Percentiles rank a stretch among this genome's conserved stretches.
Conservation (phyloP, 2,888 invertebrate genomes). For the Tineola bisselliella region DNA sequence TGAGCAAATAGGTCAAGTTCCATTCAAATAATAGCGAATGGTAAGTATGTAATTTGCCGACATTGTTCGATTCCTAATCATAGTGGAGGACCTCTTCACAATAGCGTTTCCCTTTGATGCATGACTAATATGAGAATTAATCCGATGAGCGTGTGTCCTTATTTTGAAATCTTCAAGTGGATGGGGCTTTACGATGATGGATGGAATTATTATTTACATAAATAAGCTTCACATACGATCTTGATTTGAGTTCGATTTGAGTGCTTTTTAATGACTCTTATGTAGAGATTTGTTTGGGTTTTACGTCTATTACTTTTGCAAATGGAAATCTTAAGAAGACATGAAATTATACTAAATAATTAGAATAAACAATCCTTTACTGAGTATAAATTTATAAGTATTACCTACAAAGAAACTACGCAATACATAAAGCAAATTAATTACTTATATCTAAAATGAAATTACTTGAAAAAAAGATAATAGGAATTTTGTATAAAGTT, state of each 20-base stretch:
- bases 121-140: constrained; percentile 59
- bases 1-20: constrained; percentile 53
- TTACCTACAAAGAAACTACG: too few relatives aligned
- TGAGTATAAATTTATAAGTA: too few relatives aligned
- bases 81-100: constrained; percentile 36
- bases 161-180: background rate
- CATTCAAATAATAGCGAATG: constrained; percentile 26
- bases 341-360: too few relatives aligned
- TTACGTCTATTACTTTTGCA: too few relatives aligned
- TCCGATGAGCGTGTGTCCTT: constrained; percentile 29
- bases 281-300: background rate
- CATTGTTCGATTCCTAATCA: constrained; percentile 47
- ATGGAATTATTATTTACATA: background rate
- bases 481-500: too few relatives aligned
- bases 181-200: background rate
- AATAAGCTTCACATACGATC: background rate
- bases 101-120: constrained; percentile 57
- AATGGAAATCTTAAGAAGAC: too few relatives aligned
- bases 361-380: too few relatives aligned
- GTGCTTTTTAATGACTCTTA: background rate
- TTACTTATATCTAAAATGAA: too few relatives aligned
- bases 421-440: too few relatives aligned
- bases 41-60: constrained; percentile 36
- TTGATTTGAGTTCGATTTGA: background rate
- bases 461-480: too few relatives aligned